Evolutionary conservation across 2,888 invertebrate genomes (phyloP).

Genomic region (Entomobrya proxima): DNA sequence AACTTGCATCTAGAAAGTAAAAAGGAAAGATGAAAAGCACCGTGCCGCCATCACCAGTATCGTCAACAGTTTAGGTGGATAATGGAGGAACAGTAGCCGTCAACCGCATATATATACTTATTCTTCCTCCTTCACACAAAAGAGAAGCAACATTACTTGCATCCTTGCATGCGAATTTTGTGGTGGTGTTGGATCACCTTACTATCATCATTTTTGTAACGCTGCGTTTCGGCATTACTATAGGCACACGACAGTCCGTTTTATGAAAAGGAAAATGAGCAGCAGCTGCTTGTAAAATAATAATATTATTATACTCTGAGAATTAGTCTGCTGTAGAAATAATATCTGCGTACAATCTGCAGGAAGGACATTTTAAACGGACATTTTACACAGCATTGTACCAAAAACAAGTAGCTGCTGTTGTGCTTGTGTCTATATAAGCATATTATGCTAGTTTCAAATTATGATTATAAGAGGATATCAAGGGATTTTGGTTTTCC

Average conservation of each 20-base stretch:
- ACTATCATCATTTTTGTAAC: background rate
- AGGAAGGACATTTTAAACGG: constrained; percentile 26
- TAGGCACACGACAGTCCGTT: background rate
- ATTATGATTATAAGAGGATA: constrained; percentile 64
- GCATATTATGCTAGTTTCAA: constrained; percentile 40
- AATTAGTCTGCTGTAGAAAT: background rate
- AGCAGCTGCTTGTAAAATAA: constrained; percentile 27
- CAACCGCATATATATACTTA: background rate
- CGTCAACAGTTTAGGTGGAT: background rate
- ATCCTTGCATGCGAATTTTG: constrained; percentile 17
- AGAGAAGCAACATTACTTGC: constrained; percentile 7
- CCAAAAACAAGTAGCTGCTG: background rate
- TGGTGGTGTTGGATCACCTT: background rate
- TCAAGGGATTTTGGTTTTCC: constrained; percentile 55
- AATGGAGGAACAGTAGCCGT: background rate
- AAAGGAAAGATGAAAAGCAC: background rate
- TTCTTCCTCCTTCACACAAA: background rate
- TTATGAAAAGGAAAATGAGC: background rate
- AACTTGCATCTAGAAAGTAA: background rate
- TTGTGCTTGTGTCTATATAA: no score
- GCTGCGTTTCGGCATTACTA: no score
- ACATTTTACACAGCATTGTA: background rate
- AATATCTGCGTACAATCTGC: background rate
- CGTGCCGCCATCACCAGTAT: background rate
- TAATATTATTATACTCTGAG: constrained; percentile 2